Evolutionary conservation across 2,888 invertebrate genomes (phyloP).

Genomic region (Acleris literana): DNA sequence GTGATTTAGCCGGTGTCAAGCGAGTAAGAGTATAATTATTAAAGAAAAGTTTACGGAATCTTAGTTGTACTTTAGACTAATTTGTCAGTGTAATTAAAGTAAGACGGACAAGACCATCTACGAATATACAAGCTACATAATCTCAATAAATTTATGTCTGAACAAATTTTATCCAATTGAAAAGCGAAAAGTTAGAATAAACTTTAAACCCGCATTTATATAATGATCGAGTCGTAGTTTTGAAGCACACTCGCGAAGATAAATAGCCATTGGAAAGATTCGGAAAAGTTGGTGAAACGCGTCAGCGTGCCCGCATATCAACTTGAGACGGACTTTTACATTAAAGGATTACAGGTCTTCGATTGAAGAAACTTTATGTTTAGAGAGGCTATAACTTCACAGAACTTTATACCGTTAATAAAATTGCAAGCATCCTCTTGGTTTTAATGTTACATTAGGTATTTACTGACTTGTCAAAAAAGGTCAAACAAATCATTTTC

Average conservation of each 20-base stretch:
- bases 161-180: constrained; percentile 44
- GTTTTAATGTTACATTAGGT: too few relatives aligned
- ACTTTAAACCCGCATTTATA: constrained; percentile 32
- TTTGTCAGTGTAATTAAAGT: too few relatives aligned
- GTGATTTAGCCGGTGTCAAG: not conserved
- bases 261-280: constrained; percentile 61
- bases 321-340: constrained; percentile 62
- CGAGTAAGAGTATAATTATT: too few relatives aligned
- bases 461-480: constrained; percentile 19
- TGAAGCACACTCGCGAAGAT: constrained; percentile 22
- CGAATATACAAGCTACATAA: not conserved
- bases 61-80: too few relatives aligned
- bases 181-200: constrained; percentile 17
- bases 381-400: constrained; percentile 6
- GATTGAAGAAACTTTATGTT: constrained; percentile 21
- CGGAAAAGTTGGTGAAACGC: constrained; percentile 58
- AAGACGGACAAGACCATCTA: not conserved
- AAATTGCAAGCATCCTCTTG: too few relatives aligned
- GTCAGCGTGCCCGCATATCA: constrained; percentile 69
- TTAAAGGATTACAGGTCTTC: constrained; percentile 61
- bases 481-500: constrained; percentile 31
- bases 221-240: constrained; percentile 32
- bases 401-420: constrained; percentile 4
- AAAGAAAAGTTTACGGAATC: too few relatives aligned
- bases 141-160: not conserved